phyloP scores from a whole-genome alignment of 2,113 vertebrate genomes.

The Silurus meridionalis region DNA sequence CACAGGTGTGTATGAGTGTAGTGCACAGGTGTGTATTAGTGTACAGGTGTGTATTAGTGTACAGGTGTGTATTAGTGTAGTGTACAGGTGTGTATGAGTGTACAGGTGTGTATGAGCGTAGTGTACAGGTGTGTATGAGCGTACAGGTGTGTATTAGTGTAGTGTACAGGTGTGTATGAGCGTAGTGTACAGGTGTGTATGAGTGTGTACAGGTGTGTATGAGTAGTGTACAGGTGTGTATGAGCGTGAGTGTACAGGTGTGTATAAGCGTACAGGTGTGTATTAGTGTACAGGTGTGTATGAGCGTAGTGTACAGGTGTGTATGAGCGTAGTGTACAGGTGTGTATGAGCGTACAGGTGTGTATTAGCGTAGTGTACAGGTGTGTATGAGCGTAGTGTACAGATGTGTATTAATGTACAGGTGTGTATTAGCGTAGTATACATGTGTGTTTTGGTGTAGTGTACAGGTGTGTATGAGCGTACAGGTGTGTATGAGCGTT shows the following conservation, averaged over 20 bases:
- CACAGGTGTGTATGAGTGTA: not conserved
- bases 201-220: not conserved
- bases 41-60: not conserved
- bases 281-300: not conserved
- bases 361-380: not conserved
- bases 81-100: not conserved
- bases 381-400: too few species aligned
- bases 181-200: not conserved
- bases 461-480: not conserved
- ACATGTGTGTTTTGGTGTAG: not conserved
- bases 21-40: too few species aligned
- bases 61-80: not conserved
- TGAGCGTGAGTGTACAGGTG: not conserved
- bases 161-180: too few species aligned
- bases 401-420: too few species aligned
- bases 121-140: not conserved
- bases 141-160: too few species aligned
- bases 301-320: not conserved
- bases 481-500: not conserved
- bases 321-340: not conserved
- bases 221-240: not conserved
- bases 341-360: not conserved
- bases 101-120: not conserved
- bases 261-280: not conserved
- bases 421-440: not conserved